Conservation (phyloP, 1,140 invertebrate species). For the Pissodes strobi region DNA sequence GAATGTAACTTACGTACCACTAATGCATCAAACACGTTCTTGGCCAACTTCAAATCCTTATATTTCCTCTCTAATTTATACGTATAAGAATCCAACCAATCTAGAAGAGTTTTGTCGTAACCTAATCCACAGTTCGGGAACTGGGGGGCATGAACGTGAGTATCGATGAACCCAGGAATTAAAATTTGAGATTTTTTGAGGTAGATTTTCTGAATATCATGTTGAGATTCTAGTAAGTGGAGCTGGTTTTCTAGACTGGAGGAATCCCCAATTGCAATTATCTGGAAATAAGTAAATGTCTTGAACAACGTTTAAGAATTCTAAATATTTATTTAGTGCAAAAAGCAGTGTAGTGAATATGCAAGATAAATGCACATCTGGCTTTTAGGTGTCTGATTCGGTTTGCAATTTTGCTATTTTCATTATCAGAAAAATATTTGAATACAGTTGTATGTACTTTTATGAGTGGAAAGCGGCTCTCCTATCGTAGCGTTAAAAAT, state of each 20-base stretch:
- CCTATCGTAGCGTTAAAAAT: no score
- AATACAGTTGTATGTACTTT: no score
- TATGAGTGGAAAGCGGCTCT: no score
- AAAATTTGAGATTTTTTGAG: constrained; percentile 70
- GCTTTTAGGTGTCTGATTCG: constrained; percentile 10
- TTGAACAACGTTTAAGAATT: no score
- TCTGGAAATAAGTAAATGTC: constrained; percentile 30
- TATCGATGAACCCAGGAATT: constrained; percentile 87
- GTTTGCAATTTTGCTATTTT: no score
- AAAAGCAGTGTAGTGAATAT: no score
- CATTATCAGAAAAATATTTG: no score
- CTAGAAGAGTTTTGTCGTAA: constrained; percentile 75
- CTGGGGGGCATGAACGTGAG: constrained; percentile 88
- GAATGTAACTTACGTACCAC: constrained; percentile 82
- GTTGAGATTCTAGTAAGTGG: constrained; percentile 29
- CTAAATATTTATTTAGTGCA: no score
- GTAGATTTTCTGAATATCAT: constrained; percentile 29
- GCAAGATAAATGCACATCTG: no score
- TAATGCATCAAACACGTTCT: constrained; percentile 72
- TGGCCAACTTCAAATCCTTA: constrained; percentile 70
- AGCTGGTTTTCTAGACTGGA: constrained; percentile 10
- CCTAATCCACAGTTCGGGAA: constrained; percentile 82
- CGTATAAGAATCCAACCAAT: constrained; percentile 87
- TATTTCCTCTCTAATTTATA: constrained; percentile 83
- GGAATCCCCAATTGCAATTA: constrained; percentile 30